Evolutionary conservation across 2,888 invertebrate species (phyloP), one percentile per base, ranked within the genome.

Genomic region (Lysandra coridon): DNA sequence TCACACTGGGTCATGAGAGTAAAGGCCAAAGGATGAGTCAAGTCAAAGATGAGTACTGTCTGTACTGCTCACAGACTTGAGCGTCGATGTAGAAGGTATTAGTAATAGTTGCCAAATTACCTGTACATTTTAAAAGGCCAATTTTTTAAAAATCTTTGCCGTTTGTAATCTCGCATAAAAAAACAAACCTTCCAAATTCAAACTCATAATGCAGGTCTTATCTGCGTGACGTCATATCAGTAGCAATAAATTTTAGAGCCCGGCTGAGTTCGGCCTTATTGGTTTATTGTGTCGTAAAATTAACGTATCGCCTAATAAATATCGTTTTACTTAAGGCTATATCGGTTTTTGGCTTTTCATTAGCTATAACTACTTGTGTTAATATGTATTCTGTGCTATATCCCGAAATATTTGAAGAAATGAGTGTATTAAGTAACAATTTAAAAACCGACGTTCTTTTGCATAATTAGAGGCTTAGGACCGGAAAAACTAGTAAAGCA

Each of bases 281-380:
- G 76, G 30, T 76, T 76, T 76, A 76, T 76, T 33, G 53, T 57
- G 33, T 76, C 76, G 53, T 76, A 57, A 76, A 76, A 53, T 76
- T 76, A 76, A 76, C 76, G 44, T 23, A 44, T 49, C 57, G 53
- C 5, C 30, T 53, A 33, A 53, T 76, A 76, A 74, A 69, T 69
- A 37, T 17, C 37, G 69, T 69, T 57, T 57, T 69, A 69, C 69
- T 69, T 37, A 69, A 69, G 33, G 69, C 33, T 69, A 69, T 69
- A 69, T 69, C 69, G 69, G 69, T 69, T 69, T 69, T 69, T 1
- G 33, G 33, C 33, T 14, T 37, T 69, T 69, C 17, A 69, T 69
- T 69, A 69, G 30, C 69, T 69, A 4, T 33, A 69, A 14, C 69
- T 4, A 14, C 69, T 4, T 14, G 64, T n/a, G 1, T 1, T 5